Evolutionary conservation across 2,113 vertebrate genomes (phyloP).

Genomic region (Rhinolophus ferrumequinum): DNA sequence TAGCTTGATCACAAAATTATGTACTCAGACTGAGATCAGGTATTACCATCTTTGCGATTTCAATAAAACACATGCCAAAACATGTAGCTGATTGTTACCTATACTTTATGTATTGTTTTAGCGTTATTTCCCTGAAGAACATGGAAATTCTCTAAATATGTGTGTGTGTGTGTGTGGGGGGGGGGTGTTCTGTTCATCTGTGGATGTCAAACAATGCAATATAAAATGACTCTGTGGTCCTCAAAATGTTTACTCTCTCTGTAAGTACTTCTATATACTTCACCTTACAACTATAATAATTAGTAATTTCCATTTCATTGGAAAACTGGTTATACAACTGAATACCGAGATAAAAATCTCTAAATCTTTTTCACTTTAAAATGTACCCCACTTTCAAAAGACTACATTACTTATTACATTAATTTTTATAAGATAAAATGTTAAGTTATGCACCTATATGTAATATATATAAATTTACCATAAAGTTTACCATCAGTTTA

Average conservation of each 20-base stretch:
- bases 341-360: constrained; percentile 24
- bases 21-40: not conserved
- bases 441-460: not conserved
- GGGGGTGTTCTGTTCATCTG: not conserved
- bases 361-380: constrained; percentile 34
- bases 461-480: not conserved
- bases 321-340: not conserved
- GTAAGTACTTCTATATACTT: not conserved
- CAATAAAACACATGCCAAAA: constrained; percentile 25
- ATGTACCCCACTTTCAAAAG: not conserved
- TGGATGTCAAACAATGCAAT: not conserved
- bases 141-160: not conserved
- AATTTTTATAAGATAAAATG: constrained; percentile 22
- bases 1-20: constrained; percentile 32
- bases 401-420: not conserved
- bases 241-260: not conserved
- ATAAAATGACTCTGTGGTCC: not conserved
- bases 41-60: constrained; percentile 6
- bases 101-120: not conserved
- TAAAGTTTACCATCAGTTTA: not conserved
- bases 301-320: constrained; percentile 34
- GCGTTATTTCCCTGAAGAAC: constrained; percentile 3
- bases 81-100: not conserved
- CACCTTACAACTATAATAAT: constrained; percentile 5
- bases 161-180: no score